Percentiles rank a stretch among this genome's conserved stretches.
Evolutionary conservation across 2,888 invertebrate genomes (phyloP).

Genomic region (Ypsolopha sequella): DNA sequence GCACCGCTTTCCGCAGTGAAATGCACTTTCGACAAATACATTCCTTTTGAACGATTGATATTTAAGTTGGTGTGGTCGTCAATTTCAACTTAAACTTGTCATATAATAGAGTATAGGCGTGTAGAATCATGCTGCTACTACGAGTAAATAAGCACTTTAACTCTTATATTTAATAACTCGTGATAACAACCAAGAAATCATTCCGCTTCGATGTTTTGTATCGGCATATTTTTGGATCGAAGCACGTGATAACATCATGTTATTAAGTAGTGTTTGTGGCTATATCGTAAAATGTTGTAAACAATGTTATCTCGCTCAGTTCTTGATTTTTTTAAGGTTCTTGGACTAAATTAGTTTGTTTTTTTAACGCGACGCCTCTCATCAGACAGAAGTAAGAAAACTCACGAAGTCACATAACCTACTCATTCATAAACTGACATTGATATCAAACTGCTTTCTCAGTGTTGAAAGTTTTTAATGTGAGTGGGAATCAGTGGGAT

Average conservation of each 20-base stretch:
- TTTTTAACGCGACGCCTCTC: no score
- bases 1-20: conserved; percentile 33
- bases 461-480: no score
- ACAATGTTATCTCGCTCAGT: conserved; percentile 16
- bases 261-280: conserved; percentile 33
- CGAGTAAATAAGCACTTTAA: no score
- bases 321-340: conserved; percentile 12
- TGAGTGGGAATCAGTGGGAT: no score
- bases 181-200: no score
- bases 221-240: conserved; percentile 14
- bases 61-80: conserved; percentile 1
- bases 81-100: not conserved
- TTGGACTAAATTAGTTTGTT: conserved; percentile 10
- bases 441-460: no score
- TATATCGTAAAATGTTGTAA: conserved; percentile 18
- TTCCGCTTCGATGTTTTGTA: not conserved
- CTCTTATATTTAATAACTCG: no score
- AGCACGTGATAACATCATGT: conserved; percentile 27
- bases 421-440: no score
- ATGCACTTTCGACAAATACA: conserved; percentile 31
- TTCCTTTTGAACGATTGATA: not conserved
- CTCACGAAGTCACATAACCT: no score
- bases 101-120: no score
- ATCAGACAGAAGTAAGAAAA: no score
- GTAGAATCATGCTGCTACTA: no score